Evolutionary conservation across 2,113 vertebrate genomes (phyloP).

Genomic region (Scomber japonicus): DNA sequence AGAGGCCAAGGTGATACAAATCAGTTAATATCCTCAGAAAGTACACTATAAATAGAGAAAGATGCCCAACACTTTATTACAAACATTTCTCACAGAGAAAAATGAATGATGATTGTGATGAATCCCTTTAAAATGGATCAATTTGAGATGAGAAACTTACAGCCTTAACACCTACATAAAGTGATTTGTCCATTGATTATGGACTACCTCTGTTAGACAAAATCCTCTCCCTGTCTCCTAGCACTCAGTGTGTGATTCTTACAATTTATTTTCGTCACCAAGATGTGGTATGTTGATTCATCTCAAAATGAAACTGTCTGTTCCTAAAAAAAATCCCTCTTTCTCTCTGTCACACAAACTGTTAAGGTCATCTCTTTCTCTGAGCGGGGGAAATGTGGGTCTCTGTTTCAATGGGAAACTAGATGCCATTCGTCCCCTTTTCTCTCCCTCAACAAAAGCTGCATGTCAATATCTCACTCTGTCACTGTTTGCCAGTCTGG

Average conservation of each 20-base stretch:
- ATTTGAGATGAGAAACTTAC: not conserved
- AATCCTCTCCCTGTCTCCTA: not conserved
- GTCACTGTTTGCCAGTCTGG: constrained; percentile 55
- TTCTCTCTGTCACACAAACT: constrained; percentile 3
- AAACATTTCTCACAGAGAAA: not conserved
- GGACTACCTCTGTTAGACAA: not conserved
- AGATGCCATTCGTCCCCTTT: constrained; percentile 40
- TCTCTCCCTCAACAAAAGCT: constrained; percentile 63
- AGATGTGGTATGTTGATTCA: not conserved
- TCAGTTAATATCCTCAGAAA: not conserved
- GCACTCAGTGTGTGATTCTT: not conserved
- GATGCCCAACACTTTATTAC: not conserved
- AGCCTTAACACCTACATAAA: not conserved
- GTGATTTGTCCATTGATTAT: not conserved
- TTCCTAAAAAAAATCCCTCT: not conserved
- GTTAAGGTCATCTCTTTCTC: constrained; percentile 26
- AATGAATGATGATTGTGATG: not conserved
- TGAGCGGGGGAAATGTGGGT: constrained; percentile 8
- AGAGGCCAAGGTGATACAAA: not conserved
- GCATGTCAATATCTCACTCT: constrained; percentile 63
- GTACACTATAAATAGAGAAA: not conserved
- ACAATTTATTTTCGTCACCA: not conserved
- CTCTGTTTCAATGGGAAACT: constrained; percentile 40
- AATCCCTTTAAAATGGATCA: constrained; percentile 1
- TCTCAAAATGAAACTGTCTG: not conserved